Evolutionary conservation across 2,113 vertebrate genomes (phyloP).

Genomic region (Muntiacus muntjak): DNA sequence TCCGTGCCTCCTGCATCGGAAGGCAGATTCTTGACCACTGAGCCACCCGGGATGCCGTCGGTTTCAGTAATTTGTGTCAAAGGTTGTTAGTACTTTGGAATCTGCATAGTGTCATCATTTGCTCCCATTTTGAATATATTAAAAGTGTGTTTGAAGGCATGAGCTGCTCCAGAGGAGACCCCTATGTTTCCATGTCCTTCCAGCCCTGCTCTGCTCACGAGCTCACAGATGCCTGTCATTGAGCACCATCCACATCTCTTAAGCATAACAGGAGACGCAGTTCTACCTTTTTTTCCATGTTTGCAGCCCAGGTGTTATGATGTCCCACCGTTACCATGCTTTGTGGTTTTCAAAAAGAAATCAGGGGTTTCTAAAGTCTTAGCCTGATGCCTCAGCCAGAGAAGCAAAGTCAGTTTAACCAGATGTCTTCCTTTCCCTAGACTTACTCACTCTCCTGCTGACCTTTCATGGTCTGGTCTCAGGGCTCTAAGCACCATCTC

Average conservation of each 20-base stretch:
- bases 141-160: not conserved
- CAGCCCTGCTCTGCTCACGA: not conserved
- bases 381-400: not conserved
- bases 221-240: too few species aligned
- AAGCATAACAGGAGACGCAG: not conserved
- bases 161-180: not conserved
- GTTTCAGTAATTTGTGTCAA: not conserved
- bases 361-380: not conserved
- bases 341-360: not conserved
- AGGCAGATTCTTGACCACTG: not conserved
- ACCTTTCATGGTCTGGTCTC: not conserved
- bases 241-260: not conserved
- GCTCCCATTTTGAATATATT: not conserved
- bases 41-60: not conserved
- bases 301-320: not conserved
- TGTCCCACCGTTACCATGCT: rapidly evolving
- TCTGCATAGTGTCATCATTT: not conserved
- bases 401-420: not conserved
- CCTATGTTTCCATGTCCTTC: not conserved
- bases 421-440: too few species aligned
- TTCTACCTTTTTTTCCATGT: not conserved
- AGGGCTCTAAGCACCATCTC: not conserved
- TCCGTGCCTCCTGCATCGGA: not conserved
- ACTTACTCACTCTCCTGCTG: too few species aligned
- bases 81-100: not conserved